phyloP scores from a whole-genome alignment of 2,888 invertebrate genomes.

The Eulithis prunata region DNA sequence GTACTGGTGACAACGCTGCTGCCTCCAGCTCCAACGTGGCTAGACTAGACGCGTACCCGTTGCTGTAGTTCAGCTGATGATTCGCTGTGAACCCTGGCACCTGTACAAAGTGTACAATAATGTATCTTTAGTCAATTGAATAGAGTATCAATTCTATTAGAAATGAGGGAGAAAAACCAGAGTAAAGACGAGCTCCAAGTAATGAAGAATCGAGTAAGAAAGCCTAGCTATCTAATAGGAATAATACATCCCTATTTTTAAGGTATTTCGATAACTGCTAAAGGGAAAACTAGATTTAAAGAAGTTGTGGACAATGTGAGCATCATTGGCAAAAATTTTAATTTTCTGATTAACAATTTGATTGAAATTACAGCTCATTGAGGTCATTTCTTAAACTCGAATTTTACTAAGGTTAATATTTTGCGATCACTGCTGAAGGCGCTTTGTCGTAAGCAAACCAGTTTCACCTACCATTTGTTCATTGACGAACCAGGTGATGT shows the following conservation, averaged over 20 bases:
- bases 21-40: slow-evolving; percentile 84
- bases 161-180: neutral
- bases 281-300: too few relatives aligned
- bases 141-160: neutral
- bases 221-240: too few relatives aligned
- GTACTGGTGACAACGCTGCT: slow-evolving; percentile 76
- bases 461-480: slow-evolving; percentile 67
- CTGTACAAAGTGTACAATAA: slow-evolving; percentile 63
- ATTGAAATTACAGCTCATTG: too few relatives aligned
- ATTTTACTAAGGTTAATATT: too few relatives aligned
- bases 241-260: too few relatives aligned
- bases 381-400: too few relatives aligned
- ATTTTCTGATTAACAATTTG: too few relatives aligned
- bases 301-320: too few relatives aligned
- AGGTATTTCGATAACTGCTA: too few relatives aligned
- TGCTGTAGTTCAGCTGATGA: slow-evolving; percentile 82
- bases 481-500: slow-evolving; percentile 87
- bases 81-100: slow-evolving; percentile 86
- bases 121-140: neutral
- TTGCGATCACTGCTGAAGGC: too few relatives aligned
- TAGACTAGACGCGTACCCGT: slow-evolving; percentile 84
- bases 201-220: too few relatives aligned
- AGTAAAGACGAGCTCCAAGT: neutral
- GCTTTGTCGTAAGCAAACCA: neutral
- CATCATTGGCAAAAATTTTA: neutral